Base-by-base conservation (phyloP, 2,797 vertebrate species). In the Eptatretus atami region DNA sequence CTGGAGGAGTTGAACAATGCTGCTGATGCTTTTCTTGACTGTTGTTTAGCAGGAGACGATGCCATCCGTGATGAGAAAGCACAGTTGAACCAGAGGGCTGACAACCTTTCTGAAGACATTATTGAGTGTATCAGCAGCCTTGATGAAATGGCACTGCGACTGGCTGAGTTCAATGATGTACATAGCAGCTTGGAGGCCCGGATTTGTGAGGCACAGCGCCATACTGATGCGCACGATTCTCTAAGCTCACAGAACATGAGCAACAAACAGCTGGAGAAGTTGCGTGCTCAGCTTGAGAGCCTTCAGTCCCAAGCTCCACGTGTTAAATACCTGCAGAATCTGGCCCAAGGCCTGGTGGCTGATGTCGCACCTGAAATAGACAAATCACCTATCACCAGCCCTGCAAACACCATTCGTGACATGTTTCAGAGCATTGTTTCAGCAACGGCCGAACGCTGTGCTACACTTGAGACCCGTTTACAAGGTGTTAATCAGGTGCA, bases 81-180 rank as follows among this genome's bases (percentile, higher is more conserved):
- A 2, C 70, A 73, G 65, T 74, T 95, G 70, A 93, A 92, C 73
- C 82, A 80, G 63, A 76, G 77, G 66, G 74, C 86, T 75, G 86
- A 96, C 63, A 69, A 73, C 31, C 77, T 96, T 65, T 80, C 78
- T 0, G 85, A 92, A 68, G 76, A 74, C 67, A 74, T 98, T n/a
- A 82, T 83, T 9, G 70, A 71, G 67, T 80, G 78, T 71, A 75
- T 76, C 1, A 76, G 77, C 64, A 83, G 81, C 70, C 76, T 96
- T 57, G 92, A 98, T 68, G 92, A 98, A 70, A 82, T 96, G 76
- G 74, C 78, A 1, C 73, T 82, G 65, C 81, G 92, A 64, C 78
- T 98, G 66, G 90, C 78, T 69, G 92, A 98, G 74, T 90, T 96
- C 68, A 82, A 92, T 63, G 90, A 94, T 65, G 84, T 80, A 66